These are phyloP conservation scores for Trypoxylus dichotomus DNA, from an alignment of 1,140 invertebrate genomes.

Conservation along the genomic window DNA sequence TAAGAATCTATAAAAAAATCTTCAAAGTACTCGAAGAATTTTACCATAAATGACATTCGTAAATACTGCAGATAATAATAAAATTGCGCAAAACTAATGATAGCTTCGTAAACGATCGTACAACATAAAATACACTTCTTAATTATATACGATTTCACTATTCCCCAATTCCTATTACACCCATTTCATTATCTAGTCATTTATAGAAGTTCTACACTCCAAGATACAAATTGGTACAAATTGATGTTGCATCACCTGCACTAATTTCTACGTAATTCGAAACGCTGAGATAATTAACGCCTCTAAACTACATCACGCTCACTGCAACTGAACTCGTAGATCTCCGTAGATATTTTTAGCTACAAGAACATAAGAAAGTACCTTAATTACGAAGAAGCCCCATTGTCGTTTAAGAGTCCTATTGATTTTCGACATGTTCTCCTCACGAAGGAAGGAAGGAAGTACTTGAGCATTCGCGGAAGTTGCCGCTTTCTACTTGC, in stretches of 20 bases:
- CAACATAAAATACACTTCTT: too few relatives aligned
- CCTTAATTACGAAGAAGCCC: neutral
- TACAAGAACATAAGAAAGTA: neutral
- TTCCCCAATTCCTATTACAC: too few relatives aligned
- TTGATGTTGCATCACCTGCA: neutral
- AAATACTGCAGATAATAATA: too few relatives aligned
- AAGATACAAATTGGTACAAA: neutral
- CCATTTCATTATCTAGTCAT: too few relatives aligned
- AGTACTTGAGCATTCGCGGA: conserved; percentile 4
- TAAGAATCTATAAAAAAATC: too few relatives aligned
- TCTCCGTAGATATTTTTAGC: neutral
- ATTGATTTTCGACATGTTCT: neutral
- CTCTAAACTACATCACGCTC: neutral
- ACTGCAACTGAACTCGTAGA: neutral
- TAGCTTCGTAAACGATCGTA: too few relatives aligned
- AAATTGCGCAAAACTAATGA: too few relatives aligned
- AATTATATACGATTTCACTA: too few relatives aligned
- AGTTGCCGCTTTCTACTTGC: neutral
- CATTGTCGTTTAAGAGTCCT: neutral
- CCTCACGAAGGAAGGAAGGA: neutral
- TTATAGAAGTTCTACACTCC: too few relatives aligned
- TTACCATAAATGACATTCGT: too few relatives aligned
- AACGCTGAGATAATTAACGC: neutral
- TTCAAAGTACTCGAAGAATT: too few relatives aligned
- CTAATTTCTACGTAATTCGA: neutral